These are phyloP conservation scores for Eristalis tenax DNA, from an alignment of 2,888 invertebrate species.

Conservation along the genomic window DNA sequence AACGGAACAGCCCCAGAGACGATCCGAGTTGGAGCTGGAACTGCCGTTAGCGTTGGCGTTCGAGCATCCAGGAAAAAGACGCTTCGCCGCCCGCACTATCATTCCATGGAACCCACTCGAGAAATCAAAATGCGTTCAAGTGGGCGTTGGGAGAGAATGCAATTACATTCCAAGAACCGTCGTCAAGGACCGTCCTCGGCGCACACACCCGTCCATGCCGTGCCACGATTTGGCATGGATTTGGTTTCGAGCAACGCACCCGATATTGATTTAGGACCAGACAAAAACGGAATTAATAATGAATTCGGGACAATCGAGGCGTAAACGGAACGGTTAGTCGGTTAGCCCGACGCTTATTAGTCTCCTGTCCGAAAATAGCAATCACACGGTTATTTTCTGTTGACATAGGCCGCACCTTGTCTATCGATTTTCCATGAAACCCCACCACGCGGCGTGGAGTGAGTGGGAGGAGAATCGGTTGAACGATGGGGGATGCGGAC, in stretches of 20 bases:
- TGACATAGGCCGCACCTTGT: slow-evolving; percentile 68
- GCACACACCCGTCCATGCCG: neutral
- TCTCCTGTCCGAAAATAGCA: slow-evolving; percentile 38
- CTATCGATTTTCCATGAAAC: slow-evolving; percentile 58
- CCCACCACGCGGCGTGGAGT: neutral
- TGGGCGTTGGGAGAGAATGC: slow-evolving; percentile 45
- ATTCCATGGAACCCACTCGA: neutral
- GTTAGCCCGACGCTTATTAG: slow-evolving; percentile 17
- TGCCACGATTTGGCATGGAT: neutral
- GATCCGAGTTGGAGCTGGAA: neutral
- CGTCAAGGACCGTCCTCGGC: neutral
- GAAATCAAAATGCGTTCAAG: slow-evolving; percentile 63
- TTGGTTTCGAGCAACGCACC: slow-evolving; percentile 32
- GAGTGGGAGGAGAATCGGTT: neutral
- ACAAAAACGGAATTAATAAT: slow-evolving; percentile 50
- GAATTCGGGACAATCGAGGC: slow-evolving; percentile 42
- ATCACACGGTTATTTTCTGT: slow-evolving; percentile 25
- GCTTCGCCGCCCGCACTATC: neutral
- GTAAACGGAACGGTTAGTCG: slow-evolving; percentile 14
- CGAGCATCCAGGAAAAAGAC: neutral
- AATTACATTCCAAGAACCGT: slow-evolving; percentile 37
- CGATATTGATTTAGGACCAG: slow-evolving; percentile 36
- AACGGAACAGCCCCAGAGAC: slow-evolving; percentile 12
- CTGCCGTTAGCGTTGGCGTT: neutral
- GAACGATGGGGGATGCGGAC: neutral